Percentiles rank a stretch among this genome's conserved stretches.
Conservation (phyloP, 2,888 invertebrate genomes). For the Lithosia quadra region DNA sequence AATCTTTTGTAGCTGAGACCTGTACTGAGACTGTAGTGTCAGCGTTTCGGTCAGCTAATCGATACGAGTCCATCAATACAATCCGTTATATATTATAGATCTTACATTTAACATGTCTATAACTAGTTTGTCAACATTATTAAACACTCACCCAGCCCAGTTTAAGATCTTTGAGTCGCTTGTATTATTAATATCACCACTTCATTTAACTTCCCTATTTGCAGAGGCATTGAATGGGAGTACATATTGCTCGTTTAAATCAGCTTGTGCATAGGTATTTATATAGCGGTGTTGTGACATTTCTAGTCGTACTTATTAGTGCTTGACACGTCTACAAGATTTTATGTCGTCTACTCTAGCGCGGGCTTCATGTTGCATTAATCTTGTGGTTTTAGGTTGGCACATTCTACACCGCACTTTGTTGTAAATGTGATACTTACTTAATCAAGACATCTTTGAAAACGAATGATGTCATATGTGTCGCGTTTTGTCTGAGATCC, state of each 20-base stretch:
- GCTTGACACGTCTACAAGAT: conserved; percentile 18
- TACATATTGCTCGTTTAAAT: background rate
- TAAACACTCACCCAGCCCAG: background rate
- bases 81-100: background rate
- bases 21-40: no score
- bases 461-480: conserved; percentile 65
- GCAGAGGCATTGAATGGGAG: background rate
- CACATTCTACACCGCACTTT: conserved; percentile 43
- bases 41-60: background rate
- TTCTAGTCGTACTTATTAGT: background rate
- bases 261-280: no score
- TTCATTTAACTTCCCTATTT: background rate
- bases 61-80: no score
- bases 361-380: conserved; percentile 48
- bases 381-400: conserved; percentile 67
- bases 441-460: conserved; percentile 56
- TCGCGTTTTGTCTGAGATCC: conserved; percentile 63
- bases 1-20: no score
- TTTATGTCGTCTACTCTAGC: conserved; percentile 22
- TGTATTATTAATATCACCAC: background rate
- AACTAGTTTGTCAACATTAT: background rate
- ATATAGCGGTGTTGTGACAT: background rate
- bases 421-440: conserved; percentile 38
- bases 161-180: background rate
- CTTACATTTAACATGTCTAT: background rate